Evolutionary conservation across 1,140 invertebrate genomes (phyloP).

Genomic region (Microplitis demolitor): DNA sequence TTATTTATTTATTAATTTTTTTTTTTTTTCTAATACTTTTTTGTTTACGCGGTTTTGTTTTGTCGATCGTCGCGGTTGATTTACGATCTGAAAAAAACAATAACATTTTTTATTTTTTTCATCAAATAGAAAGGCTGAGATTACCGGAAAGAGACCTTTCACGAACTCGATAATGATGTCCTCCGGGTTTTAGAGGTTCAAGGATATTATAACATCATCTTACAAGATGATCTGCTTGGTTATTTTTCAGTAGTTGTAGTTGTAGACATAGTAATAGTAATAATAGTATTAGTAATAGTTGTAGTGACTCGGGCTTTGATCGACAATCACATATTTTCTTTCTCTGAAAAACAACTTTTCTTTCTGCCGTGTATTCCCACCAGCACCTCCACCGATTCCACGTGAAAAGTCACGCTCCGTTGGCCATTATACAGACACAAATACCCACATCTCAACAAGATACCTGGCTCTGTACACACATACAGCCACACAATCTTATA

Average conservation of each 20-base stretch:
- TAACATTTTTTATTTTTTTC: background rate
- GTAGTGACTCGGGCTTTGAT: background rate
- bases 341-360: conserved; percentile 3
- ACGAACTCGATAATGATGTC: background rate
- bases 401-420: conserved; percentile 57
- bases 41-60: background rate
- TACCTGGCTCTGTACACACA: no score
- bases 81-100: conserved; percentile 1
- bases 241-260: no score
- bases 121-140: background rate
- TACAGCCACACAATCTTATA: background rate
- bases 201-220: background rate
- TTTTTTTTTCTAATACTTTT: background rate
- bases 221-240: no score
- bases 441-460: conserved; percentile 29
- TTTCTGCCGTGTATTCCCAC: background rate
- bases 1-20: background rate
- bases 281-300: no score
- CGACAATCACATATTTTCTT: background rate
- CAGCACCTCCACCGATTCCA: conserved; percentile 24
- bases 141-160: no score
- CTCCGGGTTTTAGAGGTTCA: background rate
- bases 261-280: no score
- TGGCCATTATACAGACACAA: conserved; percentile 41
- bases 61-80: conserved; percentile 12